A percentile compares a stretch with the other conserved stretches of the same genome.
phyloP scores from a whole-genome alignment of 2,888 invertebrate species.

The Nowickia ferox region DNA sequence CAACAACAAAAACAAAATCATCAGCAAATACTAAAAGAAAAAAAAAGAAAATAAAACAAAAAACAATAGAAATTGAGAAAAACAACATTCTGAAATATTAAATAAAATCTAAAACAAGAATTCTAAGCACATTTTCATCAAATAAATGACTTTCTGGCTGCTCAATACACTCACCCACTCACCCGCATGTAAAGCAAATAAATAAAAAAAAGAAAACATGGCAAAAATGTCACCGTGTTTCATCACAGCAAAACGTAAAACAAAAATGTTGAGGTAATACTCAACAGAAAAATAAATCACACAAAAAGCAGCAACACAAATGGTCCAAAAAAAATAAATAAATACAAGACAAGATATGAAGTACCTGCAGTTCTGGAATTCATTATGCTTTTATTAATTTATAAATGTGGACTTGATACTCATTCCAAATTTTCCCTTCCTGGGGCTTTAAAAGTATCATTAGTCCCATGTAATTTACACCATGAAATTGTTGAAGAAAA shows the following conservation, averaged over 20 bases:
- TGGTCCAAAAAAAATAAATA: conserved; percentile 42
- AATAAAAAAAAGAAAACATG: conserved; percentile 26
- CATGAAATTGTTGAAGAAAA: no score
- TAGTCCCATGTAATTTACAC: no score
- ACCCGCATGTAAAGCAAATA: conserved; percentile 1
- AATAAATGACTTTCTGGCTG: conserved; percentile 69
- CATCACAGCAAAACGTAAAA: conserved; percentile 8
- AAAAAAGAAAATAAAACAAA: not conserved
- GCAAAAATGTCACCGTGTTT: conserved; percentile 60
- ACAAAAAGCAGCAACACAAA: conserved; percentile 30
- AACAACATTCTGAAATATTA: conserved; percentile 20
- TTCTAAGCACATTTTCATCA: conserved; percentile 71
- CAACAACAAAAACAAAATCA: conserved; percentile 19
- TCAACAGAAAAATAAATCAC: conserved; percentile 19
- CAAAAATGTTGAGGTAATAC: conserved; percentile 62
- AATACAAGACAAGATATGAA: not conserved
- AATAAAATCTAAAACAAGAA: conserved; percentile 58
- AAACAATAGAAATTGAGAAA: conserved; percentile 39
- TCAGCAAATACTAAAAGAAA: conserved; percentile 18
- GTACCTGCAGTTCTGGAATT: not conserved
- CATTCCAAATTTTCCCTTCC: no score
- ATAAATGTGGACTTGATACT: not conserved
- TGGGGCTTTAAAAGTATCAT: no score
- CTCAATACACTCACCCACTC: conserved; percentile 39
- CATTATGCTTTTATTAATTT: not conserved